Percentiles rank a stretch among this genome's conserved stretches.
phyloP scores from a whole-genome alignment of 2,888 invertebrate genomes.

The Mycalesis mineus region DNA sequence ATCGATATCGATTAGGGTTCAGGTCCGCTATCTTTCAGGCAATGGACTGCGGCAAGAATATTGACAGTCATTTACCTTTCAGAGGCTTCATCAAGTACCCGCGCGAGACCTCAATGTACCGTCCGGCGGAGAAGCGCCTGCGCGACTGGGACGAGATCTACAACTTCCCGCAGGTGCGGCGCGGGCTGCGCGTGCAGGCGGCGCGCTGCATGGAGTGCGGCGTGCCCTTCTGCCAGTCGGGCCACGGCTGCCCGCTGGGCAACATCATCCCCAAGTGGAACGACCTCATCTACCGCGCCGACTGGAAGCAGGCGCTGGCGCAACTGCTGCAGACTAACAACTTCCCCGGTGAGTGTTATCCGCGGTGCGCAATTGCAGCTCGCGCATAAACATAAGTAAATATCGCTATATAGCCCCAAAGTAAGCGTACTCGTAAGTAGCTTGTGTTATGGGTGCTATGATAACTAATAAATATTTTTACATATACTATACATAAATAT shows the following conservation, averaged over 20 bases:
- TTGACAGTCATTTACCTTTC: constrained; percentile 21
- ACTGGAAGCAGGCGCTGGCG: constrained; percentile 95
- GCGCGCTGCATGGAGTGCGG: constrained; percentile 99
- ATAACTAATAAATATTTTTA: too few species aligned
- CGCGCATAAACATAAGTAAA: too few species aligned
- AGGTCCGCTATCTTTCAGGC: too few species aligned
- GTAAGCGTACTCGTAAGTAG: too few species aligned
- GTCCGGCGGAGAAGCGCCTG: constrained; percentile 88
- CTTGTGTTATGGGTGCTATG: too few species aligned
- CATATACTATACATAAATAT: too few species aligned
- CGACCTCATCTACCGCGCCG: constrained; percentile 94
- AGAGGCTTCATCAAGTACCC: constrained; percentile 98
- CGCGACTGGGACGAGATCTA: constrained; percentile 99
- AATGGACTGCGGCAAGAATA: too few species aligned
- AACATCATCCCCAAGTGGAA: constrained; percentile 99
- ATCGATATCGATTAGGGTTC: too few species aligned
- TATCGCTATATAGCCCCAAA: too few species aligned
- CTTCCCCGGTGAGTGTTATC: constrained; percentile 84
- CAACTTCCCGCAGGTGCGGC: constrained; percentile 89
- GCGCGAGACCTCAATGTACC: constrained; percentile 91
- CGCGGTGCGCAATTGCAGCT: too few species aligned
- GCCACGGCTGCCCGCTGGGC: constrained; percentile 96
- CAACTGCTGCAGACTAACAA: constrained; percentile 98
- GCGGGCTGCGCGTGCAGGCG: constrained; percentile 93
- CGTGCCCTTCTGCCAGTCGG: constrained; percentile 92